A percentile compares a stretch with the other conserved stretches of the same genome.
Evolutionary conservation across 2,113 vertebrate species (phyloP).

Genomic region (Tupaia tana): DNA sequence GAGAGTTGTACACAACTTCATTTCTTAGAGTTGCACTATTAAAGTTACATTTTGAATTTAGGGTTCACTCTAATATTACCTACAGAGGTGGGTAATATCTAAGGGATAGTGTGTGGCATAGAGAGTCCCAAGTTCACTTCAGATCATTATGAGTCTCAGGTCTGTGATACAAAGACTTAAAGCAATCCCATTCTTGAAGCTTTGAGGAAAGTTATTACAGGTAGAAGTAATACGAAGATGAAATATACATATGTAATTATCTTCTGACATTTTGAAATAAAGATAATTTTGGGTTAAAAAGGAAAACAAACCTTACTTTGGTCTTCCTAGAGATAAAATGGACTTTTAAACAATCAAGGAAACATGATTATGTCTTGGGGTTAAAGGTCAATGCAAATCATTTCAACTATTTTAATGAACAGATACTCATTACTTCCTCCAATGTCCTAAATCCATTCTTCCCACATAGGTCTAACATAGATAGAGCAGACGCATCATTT

Average conservation of each 20-base stretch:
- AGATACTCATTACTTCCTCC: background rate
- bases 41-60: background rate
- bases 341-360: background rate
- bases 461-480: background rate
- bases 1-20: background rate
- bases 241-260: background rate
- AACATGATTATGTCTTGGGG: background rate
- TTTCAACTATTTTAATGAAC: background rate
- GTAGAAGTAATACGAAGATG: background rate
- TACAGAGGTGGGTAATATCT: background rate
- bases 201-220: background rate
- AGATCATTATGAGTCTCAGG: background rate
- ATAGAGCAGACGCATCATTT: background rate
- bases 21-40: background rate
- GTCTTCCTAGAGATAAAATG: background rate
- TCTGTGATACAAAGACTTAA: background rate
- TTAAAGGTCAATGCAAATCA: background rate
- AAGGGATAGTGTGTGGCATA: no score
- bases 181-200: background rate
- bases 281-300: background rate
- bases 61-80: no score
- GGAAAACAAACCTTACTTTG: background rate
- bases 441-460: background rate
- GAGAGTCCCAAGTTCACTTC: background rate
- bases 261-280: slow-evolving; percentile 32